A percentile compares a stretch with the other conserved stretches of the same genome.
These are phyloP conservation scores for Sitta europaea DNA, from an alignment of 2,113 vertebrate genomes.

Conservation along the genomic window DNA sequence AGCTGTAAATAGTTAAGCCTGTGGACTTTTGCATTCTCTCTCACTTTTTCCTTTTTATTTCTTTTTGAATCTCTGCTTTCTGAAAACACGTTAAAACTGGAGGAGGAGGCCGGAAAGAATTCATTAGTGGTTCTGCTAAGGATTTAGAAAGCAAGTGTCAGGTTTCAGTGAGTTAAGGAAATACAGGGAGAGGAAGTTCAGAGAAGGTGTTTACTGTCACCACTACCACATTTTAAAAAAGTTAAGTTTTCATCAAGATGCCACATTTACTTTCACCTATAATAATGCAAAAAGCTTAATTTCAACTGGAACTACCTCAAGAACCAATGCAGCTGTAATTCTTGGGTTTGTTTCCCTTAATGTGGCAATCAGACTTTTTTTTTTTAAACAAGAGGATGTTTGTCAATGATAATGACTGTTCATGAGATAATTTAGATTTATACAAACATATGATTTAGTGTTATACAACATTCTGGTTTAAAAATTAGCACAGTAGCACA, in stretches of 20 bases:
- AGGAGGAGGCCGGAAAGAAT: background rate
- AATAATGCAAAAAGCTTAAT: background rate
- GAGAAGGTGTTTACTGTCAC: background rate
- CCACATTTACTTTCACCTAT: background rate
- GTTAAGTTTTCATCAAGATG: background rate
- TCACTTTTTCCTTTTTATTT: background rate
- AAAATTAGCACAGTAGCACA: constrained; percentile 8
- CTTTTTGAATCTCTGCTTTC: background rate
- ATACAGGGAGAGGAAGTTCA: background rate
- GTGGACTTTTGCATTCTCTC: background rate
- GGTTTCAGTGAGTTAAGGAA: background rate
- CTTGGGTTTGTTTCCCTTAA: background rate
- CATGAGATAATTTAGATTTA: background rate
- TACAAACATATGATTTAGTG: background rate
- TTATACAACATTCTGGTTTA: constrained; percentile 8
- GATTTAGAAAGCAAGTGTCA: background rate
- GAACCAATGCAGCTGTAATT: background rate
- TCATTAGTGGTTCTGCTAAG: background rate
- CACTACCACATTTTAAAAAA: background rate
- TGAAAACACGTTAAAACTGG: background rate
- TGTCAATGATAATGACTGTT: background rate
- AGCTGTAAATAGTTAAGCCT: background rate
- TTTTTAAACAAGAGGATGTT: background rate
- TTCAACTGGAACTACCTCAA: background rate
- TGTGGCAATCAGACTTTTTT: background rate